Base-by-base conservation (phyloP, 2,113 vertebrate genomes). In the Melanerpes formicivorus region DNA sequence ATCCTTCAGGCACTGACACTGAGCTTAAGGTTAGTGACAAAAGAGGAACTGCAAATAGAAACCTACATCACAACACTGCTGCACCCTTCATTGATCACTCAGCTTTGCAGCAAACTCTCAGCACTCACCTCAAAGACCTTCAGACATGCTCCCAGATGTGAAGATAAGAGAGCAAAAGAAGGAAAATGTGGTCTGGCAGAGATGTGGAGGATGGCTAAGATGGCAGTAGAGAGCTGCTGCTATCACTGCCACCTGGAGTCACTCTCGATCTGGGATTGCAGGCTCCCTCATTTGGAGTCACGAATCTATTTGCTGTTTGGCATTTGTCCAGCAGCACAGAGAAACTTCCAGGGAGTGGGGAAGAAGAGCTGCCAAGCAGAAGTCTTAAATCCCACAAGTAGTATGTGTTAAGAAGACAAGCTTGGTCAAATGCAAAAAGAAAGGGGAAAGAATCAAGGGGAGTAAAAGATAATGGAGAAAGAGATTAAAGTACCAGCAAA, bases 41-140 rank as follows among this genome's bases (percentile, higher is more conserved):
- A 74, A 72, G 52, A 66, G 29, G 62, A 83, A 83, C 40, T n/a
- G 44, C 34, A 88, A 91, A 88, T 4, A 74, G 80, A 88, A 91
- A 74, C 65, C 37, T 34, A 67, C 8, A 1, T 29, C 37, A 4
- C 0, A 1, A 15, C 0, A 1, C 56, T 52, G 62, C 58, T 78
- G 64, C 65, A 52, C 30, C 19, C 18, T 37, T 63, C 76, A 64
- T 42, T 62, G 70, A 65, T 84, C 62, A 46, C 26, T 67, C 29
- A 56, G 69, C 46, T 37, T 58, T 75, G 81, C 64, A 87, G 46
- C 46, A 63, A 82, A 79, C 17, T 80, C 58, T 91, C 4, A 1
- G 17, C n/a, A 42, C 29, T 62, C 87, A 74, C 72, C 78, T 80
- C 54, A 58, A 40, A 69, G 56, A 70, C 44, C 25, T 72, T 56